These are phyloP conservation scores for Stictocephala bisonia DNA, from an alignment of 2,888 invertebrate genomes.

Conservation along the genomic window DNA sequence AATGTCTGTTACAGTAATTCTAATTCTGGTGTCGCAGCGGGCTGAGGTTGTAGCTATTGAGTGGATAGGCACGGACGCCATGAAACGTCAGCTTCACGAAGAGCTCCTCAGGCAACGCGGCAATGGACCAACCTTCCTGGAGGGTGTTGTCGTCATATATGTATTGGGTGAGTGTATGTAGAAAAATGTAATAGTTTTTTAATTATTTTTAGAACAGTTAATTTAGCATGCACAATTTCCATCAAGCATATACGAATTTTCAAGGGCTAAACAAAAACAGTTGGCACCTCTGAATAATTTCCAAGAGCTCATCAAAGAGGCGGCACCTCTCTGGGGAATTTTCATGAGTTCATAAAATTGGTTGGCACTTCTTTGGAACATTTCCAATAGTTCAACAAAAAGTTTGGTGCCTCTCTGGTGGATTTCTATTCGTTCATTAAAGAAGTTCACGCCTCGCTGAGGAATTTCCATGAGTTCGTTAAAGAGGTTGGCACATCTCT, in stretches of 20 bases:
- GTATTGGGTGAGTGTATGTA: conserved; percentile 75
- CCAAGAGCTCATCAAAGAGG: background rate
- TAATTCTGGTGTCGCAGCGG: conserved; percentile 93
- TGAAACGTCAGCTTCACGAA: conserved; percentile 72
- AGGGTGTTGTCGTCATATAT: conserved; percentile 84
- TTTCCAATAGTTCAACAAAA: too few species aligned
- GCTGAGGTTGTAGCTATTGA: conserved; percentile 82
- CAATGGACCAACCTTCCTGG: conserved; percentile 85
- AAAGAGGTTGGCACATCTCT: too few species aligned
- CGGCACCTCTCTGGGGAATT: too few species aligned
- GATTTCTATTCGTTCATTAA: too few species aligned
- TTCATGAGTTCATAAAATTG: too few species aligned
- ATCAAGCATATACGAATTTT: background rate
- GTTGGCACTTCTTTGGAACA: too few species aligned
- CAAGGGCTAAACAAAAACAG: background rate
- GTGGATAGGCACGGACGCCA: conserved; percentile 79
- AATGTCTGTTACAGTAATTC: conserved; percentile 78
- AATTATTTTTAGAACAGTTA: background rate
- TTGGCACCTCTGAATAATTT: background rate
- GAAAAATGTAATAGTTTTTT: background rate
- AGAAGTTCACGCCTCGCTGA: too few species aligned
- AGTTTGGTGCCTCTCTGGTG: background rate
- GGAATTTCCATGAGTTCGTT: too few species aligned
- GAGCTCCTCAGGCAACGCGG: conserved; percentile 81
- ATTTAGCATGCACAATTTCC: background rate